Conservation (phyloP, 2,888 invertebrate species). For the Cremastinae sp. region DNA sequence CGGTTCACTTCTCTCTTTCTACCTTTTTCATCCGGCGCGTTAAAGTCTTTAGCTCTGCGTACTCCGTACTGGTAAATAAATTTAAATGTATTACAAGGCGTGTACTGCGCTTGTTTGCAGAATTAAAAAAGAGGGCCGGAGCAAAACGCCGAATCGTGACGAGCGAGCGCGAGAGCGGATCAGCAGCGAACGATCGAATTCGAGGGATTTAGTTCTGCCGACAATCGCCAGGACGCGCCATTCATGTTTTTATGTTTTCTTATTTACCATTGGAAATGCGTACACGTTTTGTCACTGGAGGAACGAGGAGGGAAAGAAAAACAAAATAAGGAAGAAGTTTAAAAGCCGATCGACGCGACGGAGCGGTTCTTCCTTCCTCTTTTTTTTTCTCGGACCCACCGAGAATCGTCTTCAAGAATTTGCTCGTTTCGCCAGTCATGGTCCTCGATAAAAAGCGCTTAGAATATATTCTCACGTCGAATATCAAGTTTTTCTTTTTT, state of each 20-base stretch:
- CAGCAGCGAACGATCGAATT: slow-evolving; percentile 60
- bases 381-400: slow-evolving; percentile 16
- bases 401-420: slow-evolving; percentile 11
- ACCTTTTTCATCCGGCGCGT: slow-evolving; percentile 49
- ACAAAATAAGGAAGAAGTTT: too few species aligned
- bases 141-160: slow-evolving; percentile 58
- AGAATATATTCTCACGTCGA: too few species aligned
- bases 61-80: slow-evolving; percentile 25
- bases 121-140: slow-evolving; percentile 40
- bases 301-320: slow-evolving; percentile 29
- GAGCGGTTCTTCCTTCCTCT: too few species aligned
- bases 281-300: slow-evolving; percentile 3
- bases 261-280: neutral
- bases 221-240: slow-evolving; percentile 36
- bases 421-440: neutral
- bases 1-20: slow-evolving; percentile 35
- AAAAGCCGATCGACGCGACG: slow-evolving; percentile 49
- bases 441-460: too few species aligned
- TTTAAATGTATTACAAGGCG: slow-evolving; percentile 8
- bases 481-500: too few species aligned
- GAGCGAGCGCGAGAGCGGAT: slow-evolving; percentile 57
- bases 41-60: slow-evolving; percentile 34
- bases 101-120: slow-evolving; percentile 1
- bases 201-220: slow-evolving; percentile 51
- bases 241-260: neutral